Evolutionary conservation across 2,113 vertebrate species (phyloP).

Genomic region (Osmerus mordax): DNA sequence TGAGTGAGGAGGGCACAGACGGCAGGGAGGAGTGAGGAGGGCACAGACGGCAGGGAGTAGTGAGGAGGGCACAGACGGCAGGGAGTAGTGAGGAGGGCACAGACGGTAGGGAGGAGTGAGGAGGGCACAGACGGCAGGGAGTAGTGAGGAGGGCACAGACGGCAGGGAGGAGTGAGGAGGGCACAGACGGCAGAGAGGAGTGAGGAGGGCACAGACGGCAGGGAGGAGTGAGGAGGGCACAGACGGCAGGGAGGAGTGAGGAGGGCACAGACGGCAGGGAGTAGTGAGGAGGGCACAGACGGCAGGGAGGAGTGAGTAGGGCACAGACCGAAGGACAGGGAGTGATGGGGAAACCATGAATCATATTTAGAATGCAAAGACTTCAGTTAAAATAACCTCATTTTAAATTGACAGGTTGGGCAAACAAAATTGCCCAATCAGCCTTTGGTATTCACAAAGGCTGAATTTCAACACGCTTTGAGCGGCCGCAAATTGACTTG

Average conservation of each 20-base stretch:
- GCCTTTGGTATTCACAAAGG: neutral
- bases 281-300: slow-evolving; percentile 45
- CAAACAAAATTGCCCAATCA: too few species aligned
- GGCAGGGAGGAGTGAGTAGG: slow-evolving; percentile 6
- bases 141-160: slow-evolving; percentile 45
- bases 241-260: slow-evolving; percentile 48
- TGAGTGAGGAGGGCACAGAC: slow-evolving; percentile 43
- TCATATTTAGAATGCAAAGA: neutral
- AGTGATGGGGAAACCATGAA: neutral
- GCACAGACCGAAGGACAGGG: too few species aligned
- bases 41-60: slow-evolving; percentile 39
- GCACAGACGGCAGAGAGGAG: slow-evolving; percentile 38
- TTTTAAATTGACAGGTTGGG: neutral
- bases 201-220: slow-evolving; percentile 42
- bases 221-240: slow-evolving; percentile 53
- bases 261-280: slow-evolving; percentile 45
- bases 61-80: slow-evolving; percentile 42
- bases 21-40: slow-evolving; percentile 55
- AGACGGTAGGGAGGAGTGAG: slow-evolving; percentile 47
- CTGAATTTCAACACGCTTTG: neutral
- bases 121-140: slow-evolving; percentile 46
- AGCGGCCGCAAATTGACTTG: neutral
- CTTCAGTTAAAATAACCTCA: too few species aligned
- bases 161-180: slow-evolving; percentile 1
- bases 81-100: slow-evolving; percentile 53